Base-by-base conservation (phyloP, 2,888 invertebrate species). In the Pseudolycoriella hygida region DNA sequence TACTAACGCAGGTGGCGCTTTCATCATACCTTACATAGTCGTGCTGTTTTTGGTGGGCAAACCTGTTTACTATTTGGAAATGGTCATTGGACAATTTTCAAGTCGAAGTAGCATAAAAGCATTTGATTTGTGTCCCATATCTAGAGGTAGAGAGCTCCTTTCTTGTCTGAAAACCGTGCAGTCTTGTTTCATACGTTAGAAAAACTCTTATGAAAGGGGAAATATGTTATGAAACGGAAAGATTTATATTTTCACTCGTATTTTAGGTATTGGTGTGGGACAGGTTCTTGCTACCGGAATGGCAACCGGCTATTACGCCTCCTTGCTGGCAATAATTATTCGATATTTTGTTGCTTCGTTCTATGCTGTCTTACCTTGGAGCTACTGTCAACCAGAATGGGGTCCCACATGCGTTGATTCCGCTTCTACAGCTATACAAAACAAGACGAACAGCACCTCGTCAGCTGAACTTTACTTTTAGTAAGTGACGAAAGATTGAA, bases 41-140 rank as follows among this genome's bases (percentile, higher is more conserved):
- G 71, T 78, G 2, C 60, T 80, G 17, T 57, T 76, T 17, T 55
- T 80, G 40, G 72, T 80, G 17, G 79, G 79, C 19, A 70, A 76
- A 52, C 79, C 79, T 1, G 68, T 83, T 53, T 81, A 83, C 56
- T 80, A 77, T 56, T 61, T 84, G 62, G 83, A 84, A 62, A 74
- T 80, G 66, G 66, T 76, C 4, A 63, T 83, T 39, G 84, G 83
- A 2, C 83, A 84, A 60, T 84, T 81, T 58, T 74, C 75, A 19
- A 76, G 77, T 50, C 69, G 72, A 50, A 81, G 82, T 11, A 76
- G 77, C 47, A 75, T 79, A 14, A 77, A 77, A 55, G 73, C 78
- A 14, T 71, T 64, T 54, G 80, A 80, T 52, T 64, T 79, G 52
- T 71, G 73, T 11, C 82, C 82, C 4, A 71, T 77, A 1, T 71